Evolutionary conservation across 2,113 vertebrate species (phyloP), one percentile per base, ranked within the genome.

Genomic region (Daubentonia madagascariensis): DNA sequence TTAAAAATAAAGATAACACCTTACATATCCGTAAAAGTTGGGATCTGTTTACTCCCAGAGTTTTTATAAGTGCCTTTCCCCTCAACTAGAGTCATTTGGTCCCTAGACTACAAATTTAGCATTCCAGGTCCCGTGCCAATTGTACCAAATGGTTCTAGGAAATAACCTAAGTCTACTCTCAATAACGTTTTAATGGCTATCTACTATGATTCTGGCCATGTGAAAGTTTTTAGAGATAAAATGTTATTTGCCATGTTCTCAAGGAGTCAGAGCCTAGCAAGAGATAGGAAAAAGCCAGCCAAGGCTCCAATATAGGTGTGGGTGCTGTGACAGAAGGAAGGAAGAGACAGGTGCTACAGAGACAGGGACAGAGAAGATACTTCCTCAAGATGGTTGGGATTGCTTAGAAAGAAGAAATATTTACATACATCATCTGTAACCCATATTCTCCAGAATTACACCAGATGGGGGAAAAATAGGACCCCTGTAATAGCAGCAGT

Each of bases 261-360:
- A n/a, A 81, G 67, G 43, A 88, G 28, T 45, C 0, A 1, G n/a
- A 59, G n/a, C 3, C 4, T 61, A 9, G 8, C 1, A 8, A n/a
- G 4, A 17, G 20, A 1, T 13, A 30, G 17, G 40, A 50, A 50
- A 25, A 52, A 67, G 20, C 17, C 30, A 84, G 10, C 48, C 20
- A 18, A 23, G 40, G 16, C 40, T 40, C 25, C 14, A 17, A 2
- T 7, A n/a, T 0, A 59, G 50, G 20, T 2, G 40, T 37, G 25
- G 0, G 1, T 3, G 18, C 32, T n/a, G 8, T 5, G 70, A 7
- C 2, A 9, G n/a, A 54, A 5, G 4, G 1, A 23, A 50, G 30
- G 20, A 54, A 23, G 11, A 11, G 3, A 40, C 9, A 10, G 30
- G 48, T 57, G 28, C 63, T 35, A 14, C 40, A 54, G 61, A 70